These are phyloP conservation scores for Lutraria lutraria DNA, from an alignment of 2,888 invertebrate species.

Conservation along the genomic window DNA sequence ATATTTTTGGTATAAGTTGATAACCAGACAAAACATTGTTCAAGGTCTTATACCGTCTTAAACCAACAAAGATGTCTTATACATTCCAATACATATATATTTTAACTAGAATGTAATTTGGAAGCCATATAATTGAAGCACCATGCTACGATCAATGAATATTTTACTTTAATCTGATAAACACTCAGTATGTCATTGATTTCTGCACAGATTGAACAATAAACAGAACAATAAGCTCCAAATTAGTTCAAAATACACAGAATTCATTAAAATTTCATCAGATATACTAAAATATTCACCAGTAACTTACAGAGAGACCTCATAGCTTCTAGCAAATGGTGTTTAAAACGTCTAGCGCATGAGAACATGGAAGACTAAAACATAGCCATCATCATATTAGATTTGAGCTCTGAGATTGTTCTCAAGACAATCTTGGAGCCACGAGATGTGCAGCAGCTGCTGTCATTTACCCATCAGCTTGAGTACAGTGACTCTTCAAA, in stretches of 20 bases:
- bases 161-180: neutral
- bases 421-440: too few species aligned
- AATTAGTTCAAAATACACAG: neutral
- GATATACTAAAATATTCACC: conserved; percentile 10
- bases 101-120: neutral
- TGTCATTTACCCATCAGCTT: too few species aligned
- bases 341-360: too few species aligned
- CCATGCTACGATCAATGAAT: neutral
- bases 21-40: neutral
- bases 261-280: neutral
- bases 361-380: too few species aligned
- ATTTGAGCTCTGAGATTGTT: too few species aligned
- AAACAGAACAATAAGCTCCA: neutral
- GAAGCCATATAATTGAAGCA: neutral
- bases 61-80: neutral
- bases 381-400: too few species aligned
- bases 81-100: neutral
- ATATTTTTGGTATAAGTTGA: neutral
- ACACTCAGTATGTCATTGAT: neutral
- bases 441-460: too few species aligned
- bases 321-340: too few species aligned
- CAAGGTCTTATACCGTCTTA: too few species aligned
- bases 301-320: neutral
- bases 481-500: too few species aligned
- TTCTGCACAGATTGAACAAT: conserved; percentile 1